Conservation (phyloP, 2,888 invertebrate species). For the Macrosiphum euphorbiae region DNA sequence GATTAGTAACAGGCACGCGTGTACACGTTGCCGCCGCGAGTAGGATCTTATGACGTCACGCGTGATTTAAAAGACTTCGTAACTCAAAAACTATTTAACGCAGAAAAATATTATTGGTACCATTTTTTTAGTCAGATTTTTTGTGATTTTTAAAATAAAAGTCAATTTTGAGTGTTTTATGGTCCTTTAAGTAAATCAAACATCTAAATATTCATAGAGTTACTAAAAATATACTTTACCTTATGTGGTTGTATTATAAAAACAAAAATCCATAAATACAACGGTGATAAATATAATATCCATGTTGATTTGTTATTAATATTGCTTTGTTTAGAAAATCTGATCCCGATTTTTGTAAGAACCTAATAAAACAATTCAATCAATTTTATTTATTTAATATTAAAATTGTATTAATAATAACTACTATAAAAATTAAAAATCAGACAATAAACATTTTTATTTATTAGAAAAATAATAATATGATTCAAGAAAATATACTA, state of each 20-base stretch:
- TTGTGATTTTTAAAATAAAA: too few relatives aligned
- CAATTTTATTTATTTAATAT: neutral
- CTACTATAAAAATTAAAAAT: neutral
- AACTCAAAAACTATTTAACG: too few relatives aligned
- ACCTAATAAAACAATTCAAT: slow-evolving; percentile 23
- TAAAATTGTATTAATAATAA: neutral
- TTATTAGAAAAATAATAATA: neutral
- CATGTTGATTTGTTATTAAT: slow-evolving; percentile 72
- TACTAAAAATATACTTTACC: slow-evolving; percentile 72
- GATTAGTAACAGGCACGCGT: too few relatives aligned
- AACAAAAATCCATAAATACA: slow-evolving; percentile 89
- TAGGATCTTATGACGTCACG: too few relatives aligned
- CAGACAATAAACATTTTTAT: neutral
- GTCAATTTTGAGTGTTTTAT: too few relatives aligned
- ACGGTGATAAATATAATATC: slow-evolving; percentile 82
- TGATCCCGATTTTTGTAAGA: slow-evolving; percentile 24
- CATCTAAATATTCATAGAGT: neutral
- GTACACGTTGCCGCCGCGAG: too few relatives aligned
- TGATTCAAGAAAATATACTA: neutral
- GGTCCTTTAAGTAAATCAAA: neutral
- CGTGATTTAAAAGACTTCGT: too few relatives aligned
- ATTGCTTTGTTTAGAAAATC: slow-evolving; percentile 30
- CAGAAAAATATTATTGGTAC: too few relatives aligned
- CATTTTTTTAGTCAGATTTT: too few relatives aligned
- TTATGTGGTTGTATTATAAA: slow-evolving; percentile 95